These are phyloP conservation scores for Eurystomus glaucurus DNA, from an alignment of 2,797 vertebrate genomes.

Conservation along the genomic window DNA sequence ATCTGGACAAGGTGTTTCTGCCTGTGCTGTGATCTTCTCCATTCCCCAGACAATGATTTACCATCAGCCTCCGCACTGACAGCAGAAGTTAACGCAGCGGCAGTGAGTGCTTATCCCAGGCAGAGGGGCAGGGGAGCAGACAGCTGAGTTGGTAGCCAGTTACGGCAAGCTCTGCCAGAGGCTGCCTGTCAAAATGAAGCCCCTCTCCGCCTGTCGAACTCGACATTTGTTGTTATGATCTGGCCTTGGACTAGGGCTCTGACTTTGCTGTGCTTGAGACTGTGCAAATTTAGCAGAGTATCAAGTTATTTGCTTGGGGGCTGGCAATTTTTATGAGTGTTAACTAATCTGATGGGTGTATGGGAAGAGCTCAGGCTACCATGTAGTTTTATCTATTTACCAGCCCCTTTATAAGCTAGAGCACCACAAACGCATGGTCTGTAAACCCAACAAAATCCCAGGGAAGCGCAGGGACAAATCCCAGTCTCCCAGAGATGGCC, in stretches of 20 bases:
- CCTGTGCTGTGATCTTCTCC: background rate
- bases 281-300: background rate
- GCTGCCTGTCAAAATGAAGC: constrained; percentile 40
- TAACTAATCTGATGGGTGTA: background rate
- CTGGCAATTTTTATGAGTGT: background rate
- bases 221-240: background rate
- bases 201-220: background rate
- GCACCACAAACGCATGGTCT: background rate
- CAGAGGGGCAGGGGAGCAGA: constrained; percentile 26
- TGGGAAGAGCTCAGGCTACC: background rate
- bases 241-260: constrained; percentile 32
- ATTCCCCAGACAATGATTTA: constrained; percentile 30
- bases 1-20: background rate
- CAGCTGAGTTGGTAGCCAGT: constrained; percentile 52
- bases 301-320: background rate
- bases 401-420: background rate
- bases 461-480: background rate
- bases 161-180: constrained; percentile 24
- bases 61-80: background rate
- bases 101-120: background rate
- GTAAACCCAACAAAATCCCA: background rate
- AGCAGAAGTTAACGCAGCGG: constrained; percentile 6
- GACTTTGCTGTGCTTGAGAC: background rate
- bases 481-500: background rate
- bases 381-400: background rate